Evolutionary conservation across 2,113 vertebrate genomes (phyloP).

Genomic region (Cavia porcellus): DNA sequence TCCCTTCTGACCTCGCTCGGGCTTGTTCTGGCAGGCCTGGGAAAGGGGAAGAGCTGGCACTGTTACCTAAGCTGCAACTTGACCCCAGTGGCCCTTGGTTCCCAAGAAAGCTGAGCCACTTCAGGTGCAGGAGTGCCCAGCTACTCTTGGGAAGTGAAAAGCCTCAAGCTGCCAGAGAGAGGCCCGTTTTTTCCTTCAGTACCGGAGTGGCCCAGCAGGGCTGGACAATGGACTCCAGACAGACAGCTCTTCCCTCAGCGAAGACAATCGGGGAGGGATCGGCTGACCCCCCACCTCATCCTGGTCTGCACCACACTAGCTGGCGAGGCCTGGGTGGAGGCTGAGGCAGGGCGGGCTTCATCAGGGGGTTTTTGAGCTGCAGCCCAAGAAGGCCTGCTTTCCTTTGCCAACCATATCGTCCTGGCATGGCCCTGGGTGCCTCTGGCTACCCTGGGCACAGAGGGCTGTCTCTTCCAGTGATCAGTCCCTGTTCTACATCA

Average conservation of each 20-base stretch:
- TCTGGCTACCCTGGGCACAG: background rate
- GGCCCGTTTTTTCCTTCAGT: background rate
- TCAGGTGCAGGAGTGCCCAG: slow-evolving; percentile 39
- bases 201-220: background rate
- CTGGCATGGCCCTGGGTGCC: background rate
- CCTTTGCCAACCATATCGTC: background rate
- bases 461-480: background rate
- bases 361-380: background rate
- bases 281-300: background rate
- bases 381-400: background rate
- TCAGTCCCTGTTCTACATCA: background rate
- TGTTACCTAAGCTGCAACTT: slow-evolving; percentile 57
- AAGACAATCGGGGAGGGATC: background rate
- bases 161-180: background rate
- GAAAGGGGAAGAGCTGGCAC: background rate
- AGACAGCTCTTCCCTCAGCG: background rate
- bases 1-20: background rate
- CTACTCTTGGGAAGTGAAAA: background rate
- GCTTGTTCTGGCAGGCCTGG: background rate
- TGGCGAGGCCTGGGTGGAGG: background rate
- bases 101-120: slow-evolving; percentile 61
- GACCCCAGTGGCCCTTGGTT: slow-evolving; percentile 30
- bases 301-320: background rate
- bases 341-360: background rate
- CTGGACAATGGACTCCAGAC: background rate